Percentiles rank a stretch among this genome's conserved stretches.
Conservation (phyloP, 2,113 vertebrate species). For the Neomonachus schauinslandi region DNA sequence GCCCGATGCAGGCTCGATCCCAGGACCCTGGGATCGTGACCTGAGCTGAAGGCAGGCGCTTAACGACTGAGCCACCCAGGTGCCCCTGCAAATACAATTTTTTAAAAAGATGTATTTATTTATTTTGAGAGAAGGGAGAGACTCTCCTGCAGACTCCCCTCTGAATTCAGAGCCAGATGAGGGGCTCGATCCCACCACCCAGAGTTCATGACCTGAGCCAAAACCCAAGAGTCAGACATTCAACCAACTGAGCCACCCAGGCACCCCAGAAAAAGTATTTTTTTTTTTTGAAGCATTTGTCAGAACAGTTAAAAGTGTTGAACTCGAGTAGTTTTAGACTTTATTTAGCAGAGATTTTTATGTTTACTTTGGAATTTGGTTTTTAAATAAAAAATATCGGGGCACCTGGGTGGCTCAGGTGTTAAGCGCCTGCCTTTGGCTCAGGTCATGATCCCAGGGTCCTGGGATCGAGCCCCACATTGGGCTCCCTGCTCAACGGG, state of each 20-base stretch:
- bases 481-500: too few relatives aligned
- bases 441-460: too few relatives aligned
- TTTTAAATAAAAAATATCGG: not conserved
- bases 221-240: not conserved
- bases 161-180: not conserved
- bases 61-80: too few relatives aligned
- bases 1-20: too few relatives aligned
- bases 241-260: not conserved
- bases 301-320: not conserved
- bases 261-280: not conserved
- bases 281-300: not conserved
- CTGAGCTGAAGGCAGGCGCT: too few relatives aligned
- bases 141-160: not conserved
- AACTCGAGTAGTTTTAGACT: not conserved
- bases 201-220: not conserved
- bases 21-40: too few relatives aligned
- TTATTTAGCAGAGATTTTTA: constrained; percentile 33
- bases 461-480: too few relatives aligned
- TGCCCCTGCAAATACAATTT: too few relatives aligned
- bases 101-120: not conserved
- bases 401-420: too few relatives aligned
- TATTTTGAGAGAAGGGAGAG: not conserved
- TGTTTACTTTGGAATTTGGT: not conserved
- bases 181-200: not conserved
- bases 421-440: too few relatives aligned